A percentile compares a stretch with the other conserved stretches of the same genome.
Evolutionary conservation across 2,888 invertebrate genomes (phyloP).

Genomic region (Eupithecia centaureata): DNA sequence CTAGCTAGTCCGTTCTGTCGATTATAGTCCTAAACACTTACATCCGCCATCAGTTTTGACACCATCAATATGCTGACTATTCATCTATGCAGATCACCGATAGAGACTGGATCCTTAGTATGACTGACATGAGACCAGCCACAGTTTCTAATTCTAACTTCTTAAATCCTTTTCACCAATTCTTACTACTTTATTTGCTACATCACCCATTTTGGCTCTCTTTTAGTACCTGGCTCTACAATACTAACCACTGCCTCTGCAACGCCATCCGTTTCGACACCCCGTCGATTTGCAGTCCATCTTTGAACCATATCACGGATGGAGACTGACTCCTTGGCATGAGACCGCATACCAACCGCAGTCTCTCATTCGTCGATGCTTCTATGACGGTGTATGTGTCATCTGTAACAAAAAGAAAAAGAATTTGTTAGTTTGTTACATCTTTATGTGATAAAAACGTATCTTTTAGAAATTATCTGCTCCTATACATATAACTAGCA

Average conservation of each 20-base stretch:
- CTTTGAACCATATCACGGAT: constrained; percentile 70
- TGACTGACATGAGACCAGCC: constrained; percentile 67
- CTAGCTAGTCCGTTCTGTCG: too few relatives aligned
- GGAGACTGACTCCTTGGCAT: constrained; percentile 56
- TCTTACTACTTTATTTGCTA: background rate
- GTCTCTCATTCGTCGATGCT: constrained; percentile 58
- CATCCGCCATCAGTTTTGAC: constrained; percentile 52
- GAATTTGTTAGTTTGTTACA: background rate
- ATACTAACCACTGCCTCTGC: constrained; percentile 65
- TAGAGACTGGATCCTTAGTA: constrained; percentile 54
- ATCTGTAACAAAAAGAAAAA: constrained; percentile 55
- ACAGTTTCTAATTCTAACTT: constrained; percentile 63
- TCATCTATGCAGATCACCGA: constrained; percentile 71
- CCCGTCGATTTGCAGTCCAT: constrained; percentile 64
- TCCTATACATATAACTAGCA: too few relatives aligned
- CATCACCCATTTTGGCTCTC: background rate
- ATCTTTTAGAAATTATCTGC: too few relatives aligned
- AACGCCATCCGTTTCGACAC: constrained; percentile 51
- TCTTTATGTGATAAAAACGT: background rate
- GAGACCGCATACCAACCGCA: constrained; percentile 65
- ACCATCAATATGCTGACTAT: constrained; percentile 64
- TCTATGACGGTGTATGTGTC: background rate
- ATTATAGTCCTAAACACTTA: too few relatives aligned
- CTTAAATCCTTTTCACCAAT: background rate
- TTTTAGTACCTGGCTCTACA: background rate